phyloP scores from a whole-genome alignment of 2,888 invertebrate genomes.

The Ditula angustiorana region DNA sequence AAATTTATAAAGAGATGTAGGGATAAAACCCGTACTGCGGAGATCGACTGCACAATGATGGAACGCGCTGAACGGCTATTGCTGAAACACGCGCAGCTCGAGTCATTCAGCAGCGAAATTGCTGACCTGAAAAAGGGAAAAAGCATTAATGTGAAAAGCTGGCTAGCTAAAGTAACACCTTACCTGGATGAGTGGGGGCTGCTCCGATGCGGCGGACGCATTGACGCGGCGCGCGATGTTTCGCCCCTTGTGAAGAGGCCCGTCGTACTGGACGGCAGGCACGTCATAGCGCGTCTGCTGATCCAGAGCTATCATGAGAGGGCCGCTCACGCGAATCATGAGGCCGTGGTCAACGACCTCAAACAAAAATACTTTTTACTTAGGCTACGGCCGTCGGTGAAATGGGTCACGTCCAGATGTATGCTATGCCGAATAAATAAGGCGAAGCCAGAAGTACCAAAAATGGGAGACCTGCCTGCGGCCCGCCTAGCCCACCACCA shows the following conservation, averaged over 20 bases:
- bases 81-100: neutral
- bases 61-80: neutral
- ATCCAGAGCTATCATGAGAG: neutral
- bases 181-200: neutral
- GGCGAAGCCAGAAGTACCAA: neutral
- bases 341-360: neutral
- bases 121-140: neutral
- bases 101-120: neutral
- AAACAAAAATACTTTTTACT: neutral
- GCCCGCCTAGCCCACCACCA: neutral
- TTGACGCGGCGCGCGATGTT: neutral
- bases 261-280: neutral
- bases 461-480: neutral
- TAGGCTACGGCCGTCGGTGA: neutral
- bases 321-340: neutral
- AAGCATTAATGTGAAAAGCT: neutral
- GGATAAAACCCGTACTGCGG: neutral
- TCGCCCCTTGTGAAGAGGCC: neutral
- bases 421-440: neutral
- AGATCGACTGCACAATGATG: neutral
- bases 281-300: neutral
- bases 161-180: neutral
- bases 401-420: neutral
- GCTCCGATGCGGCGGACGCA: neutral
- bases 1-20: neutral